These are phyloP conservation scores for Ichneumon xanthorius DNA, from an alignment of 2,888 invertebrate species.

Conservation along the genomic window DNA sequence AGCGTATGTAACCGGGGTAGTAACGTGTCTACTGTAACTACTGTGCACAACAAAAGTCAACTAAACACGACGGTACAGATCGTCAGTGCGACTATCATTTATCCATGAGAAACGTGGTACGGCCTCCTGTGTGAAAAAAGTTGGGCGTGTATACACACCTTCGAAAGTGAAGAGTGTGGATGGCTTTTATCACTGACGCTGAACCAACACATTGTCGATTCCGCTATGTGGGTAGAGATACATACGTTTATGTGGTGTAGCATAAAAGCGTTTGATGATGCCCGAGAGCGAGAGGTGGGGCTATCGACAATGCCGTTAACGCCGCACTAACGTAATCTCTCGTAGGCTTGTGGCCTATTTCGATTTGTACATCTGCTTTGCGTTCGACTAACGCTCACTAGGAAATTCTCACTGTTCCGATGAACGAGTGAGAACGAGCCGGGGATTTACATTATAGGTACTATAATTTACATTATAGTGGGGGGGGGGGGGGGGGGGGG, in stretches of 20 bases:
- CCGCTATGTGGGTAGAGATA: constrained; percentile 9
- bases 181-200: constrained; percentile 32
- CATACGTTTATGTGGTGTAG: constrained; percentile 33
- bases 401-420: constrained; percentile 26
- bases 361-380: constrained; percentile 61
- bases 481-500: background rate
- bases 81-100: constrained; percentile 45
- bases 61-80: constrained; percentile 14
- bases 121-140: constrained; percentile 56
- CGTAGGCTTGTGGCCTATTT: constrained; percentile 68
- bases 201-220: constrained; percentile 1
- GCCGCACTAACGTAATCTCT: constrained; percentile 66
- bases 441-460: background rate
- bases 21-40: background rate
- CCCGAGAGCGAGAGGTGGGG: constrained; percentile 29
- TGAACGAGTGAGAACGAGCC: background rate
- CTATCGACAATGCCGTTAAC: constrained; percentile 68
- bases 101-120: constrained; percentile 54
- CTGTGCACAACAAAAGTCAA: constrained; percentile 8
- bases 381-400: background rate
- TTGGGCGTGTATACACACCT: constrained; percentile 45
- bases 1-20: background rate
- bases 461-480: background rate
- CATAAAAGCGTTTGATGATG: constrained; percentile 53
- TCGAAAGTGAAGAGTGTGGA: background rate